These are phyloP conservation scores for Taurulus bubalis DNA, from an alignment of 2,113 vertebrate genomes.

Conservation along the genomic window DNA sequence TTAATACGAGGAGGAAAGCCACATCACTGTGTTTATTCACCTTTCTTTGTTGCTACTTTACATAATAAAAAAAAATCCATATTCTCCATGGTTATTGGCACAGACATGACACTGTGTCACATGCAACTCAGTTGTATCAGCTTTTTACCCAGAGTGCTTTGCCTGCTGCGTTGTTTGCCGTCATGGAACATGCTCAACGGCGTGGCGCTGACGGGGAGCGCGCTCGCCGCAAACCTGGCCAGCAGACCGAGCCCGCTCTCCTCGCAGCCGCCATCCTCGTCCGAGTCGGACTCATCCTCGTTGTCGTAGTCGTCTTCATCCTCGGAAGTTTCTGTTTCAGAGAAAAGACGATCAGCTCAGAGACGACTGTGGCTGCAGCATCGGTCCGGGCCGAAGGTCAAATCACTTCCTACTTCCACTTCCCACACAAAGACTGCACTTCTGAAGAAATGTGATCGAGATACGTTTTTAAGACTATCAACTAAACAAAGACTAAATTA, in stretches of 20 bases:
- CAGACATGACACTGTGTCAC: not conserved
- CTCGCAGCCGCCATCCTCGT: slow-evolving; percentile 82
- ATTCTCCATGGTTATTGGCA: not conserved
- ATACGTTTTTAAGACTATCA: not conserved
- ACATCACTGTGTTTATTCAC: not conserved
- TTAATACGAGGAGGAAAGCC: not conserved
- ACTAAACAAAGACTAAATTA: slow-evolving; percentile 3
- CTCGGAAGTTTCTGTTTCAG: slow-evolving; percentile 89
- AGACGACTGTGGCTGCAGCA: not conserved
- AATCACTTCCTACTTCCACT: slow-evolving; percentile 19
- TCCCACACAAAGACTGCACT: slow-evolving; percentile 11
- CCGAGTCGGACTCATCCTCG: slow-evolving; percentile 80
- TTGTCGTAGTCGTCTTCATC: slow-evolving; percentile 79
- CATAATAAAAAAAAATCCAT: not conserved
- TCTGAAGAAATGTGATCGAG: not conserved
- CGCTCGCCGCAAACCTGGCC: slow-evolving; percentile 93
- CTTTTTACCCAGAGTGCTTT: slow-evolving; percentile 90
- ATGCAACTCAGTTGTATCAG: not conserved
- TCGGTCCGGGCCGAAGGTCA: slow-evolving; percentile 43
- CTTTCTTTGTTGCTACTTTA: too few species aligned
- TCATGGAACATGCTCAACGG: slow-evolving; percentile 88
- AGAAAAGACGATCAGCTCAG: slow-evolving; percentile 48
- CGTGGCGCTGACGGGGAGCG: slow-evolving; percentile 87
- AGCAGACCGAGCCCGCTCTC: slow-evolving; percentile 95
- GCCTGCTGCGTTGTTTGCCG: slow-evolving; percentile 90